Conservation (phyloP, 2,888 invertebrate species). For the Chrysolina oricalcia region DNA sequence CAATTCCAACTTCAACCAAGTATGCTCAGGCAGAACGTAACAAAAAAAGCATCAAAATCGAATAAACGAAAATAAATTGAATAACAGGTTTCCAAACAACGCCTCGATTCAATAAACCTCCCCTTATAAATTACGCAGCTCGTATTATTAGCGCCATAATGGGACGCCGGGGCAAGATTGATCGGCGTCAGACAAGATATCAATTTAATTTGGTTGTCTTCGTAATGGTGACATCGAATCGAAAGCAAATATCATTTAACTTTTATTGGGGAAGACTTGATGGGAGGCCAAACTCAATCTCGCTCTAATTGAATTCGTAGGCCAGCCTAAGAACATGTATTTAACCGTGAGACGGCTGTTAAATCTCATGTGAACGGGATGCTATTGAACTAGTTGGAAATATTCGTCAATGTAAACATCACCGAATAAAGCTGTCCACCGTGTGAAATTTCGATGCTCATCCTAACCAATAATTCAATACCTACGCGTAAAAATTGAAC, state of each 20-base stretch:
- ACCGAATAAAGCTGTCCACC: too few species aligned
- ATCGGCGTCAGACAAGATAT: not conserved
- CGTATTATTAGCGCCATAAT: not conserved
- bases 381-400: too few species aligned
- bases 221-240: not conserved
- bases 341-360: not conserved
- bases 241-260: not conserved
- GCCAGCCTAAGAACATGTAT: not conserved
- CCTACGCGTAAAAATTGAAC: too few species aligned
- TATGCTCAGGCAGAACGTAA: too few species aligned
- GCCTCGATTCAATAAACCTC: not conserved
- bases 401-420: too few species aligned
- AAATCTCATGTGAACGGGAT: not conserved
- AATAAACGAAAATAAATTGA: too few species aligned
- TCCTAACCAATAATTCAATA: too few species aligned
- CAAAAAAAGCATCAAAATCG: too few species aligned
- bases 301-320: not conserved
- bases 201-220: conserved; percentile 3
- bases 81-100: too few species aligned
- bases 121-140: not conserved
- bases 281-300: not conserved
- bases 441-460: too few species aligned
- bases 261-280: conserved; percentile 5
- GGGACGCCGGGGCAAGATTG: not conserved
- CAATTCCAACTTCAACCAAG: too few species aligned